phyloP scores from a whole-genome alignment of 2,113 vertebrate genomes.

The Amphiprion ocellaris region DNA sequence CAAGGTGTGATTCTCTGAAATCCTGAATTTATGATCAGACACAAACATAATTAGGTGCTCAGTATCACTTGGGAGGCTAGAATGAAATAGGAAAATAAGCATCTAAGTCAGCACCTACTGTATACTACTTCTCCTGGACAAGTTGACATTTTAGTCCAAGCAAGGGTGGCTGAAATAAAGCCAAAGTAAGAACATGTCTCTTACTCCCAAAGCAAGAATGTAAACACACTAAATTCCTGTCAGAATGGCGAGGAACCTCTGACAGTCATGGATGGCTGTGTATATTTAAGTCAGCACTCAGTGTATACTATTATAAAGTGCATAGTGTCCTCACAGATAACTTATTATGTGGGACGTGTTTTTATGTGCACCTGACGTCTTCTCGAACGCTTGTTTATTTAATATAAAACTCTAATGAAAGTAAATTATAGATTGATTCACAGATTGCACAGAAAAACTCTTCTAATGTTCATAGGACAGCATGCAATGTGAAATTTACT shows the following conservation, averaged over 20 bases:
- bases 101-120: constrained; percentile 24
- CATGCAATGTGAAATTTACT: background rate
- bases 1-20: background rate
- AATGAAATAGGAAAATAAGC: constrained; percentile 17
- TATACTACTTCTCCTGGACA: constrained; percentile 54
- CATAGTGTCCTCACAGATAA: constrained; percentile 52
- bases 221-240: constrained; percentile 85
- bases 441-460: background rate
- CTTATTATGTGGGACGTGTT: constrained; percentile 42
- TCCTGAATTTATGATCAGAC: background rate
- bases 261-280: constrained; percentile 78
- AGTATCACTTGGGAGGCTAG: background rate
- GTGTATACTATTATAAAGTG: constrained; percentile 68
- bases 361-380: constrained; percentile 57
- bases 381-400: constrained; percentile 44
- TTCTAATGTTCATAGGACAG: background rate
- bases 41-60: background rate
- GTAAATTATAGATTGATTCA: constrained; percentile 10
- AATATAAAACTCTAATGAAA: constrained; percentile 1
- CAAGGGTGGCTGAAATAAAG: constrained; percentile 68
- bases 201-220: constrained; percentile 85
- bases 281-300: constrained; percentile 73
- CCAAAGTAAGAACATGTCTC: constrained; percentile 77
- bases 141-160: constrained; percentile 74
- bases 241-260: constrained; percentile 74